Evolutionary conservation across 2,797 vertebrate species (phyloP).

Genomic region (Muscicapa striata): DNA sequence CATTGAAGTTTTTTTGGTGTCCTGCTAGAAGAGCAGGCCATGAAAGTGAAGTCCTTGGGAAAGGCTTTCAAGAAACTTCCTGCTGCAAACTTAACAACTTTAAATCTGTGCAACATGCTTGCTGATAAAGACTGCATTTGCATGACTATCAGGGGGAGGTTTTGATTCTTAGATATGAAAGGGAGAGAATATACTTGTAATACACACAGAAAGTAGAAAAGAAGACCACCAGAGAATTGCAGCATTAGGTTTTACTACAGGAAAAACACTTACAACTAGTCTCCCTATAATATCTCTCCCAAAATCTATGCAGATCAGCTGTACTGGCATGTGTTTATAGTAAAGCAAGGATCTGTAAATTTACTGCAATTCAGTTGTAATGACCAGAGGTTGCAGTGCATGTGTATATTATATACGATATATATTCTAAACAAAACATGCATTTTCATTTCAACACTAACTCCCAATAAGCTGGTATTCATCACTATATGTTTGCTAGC

Average conservation of each 20-base stretch:
- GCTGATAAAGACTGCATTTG: background rate
- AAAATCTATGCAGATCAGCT: background rate
- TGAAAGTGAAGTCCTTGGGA: background rate
- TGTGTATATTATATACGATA: background rate
- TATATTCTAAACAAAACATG: conserved; percentile 5
- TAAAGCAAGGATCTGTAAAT: background rate
- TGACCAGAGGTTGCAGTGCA: background rate
- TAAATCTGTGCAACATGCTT: background rate
- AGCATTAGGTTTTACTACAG: background rate
- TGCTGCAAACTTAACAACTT: background rate
- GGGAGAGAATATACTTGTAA: background rate
- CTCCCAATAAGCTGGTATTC: conserved; percentile 2
- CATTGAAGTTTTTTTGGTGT: background rate
- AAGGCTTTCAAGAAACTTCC: background rate
- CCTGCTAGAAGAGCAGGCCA: background rate
- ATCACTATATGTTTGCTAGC: conserved; percentile 30
- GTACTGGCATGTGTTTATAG: background rate
- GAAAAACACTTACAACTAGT: background rate
- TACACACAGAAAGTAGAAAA: background rate
- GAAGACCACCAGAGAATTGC: background rate
- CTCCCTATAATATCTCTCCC: background rate
- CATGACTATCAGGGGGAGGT: background rate
- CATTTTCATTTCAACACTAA: conserved; percentile 40
- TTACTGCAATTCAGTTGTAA: background rate
- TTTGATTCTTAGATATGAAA: background rate